Evolutionary conservation across 2,888 invertebrate genomes (phyloP).

Genomic region (Amiota minor): DNA sequence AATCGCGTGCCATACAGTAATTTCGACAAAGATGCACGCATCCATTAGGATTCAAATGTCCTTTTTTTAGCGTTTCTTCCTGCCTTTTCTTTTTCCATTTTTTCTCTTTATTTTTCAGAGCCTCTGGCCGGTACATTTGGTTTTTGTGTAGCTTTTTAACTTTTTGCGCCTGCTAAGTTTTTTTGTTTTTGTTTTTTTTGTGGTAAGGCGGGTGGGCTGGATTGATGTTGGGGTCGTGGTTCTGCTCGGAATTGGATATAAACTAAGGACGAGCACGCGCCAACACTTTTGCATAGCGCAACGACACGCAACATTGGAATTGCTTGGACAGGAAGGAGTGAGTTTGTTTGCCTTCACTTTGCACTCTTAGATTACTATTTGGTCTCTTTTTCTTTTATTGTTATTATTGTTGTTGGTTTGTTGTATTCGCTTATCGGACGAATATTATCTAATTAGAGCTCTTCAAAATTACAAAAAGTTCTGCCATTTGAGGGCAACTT

Average conservation of each 20-base stretch:
- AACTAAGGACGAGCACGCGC: constrained; percentile 57
- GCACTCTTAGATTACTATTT: background rate
- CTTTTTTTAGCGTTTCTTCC: constrained; percentile 28
- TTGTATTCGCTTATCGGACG: constrained; percentile 42
- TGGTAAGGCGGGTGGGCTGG: constrained; percentile 9
- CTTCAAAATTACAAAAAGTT: constrained; percentile 66
- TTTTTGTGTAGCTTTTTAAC: constrained; percentile 58
- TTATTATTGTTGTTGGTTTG: background rate
- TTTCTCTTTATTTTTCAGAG: constrained; percentile 36
- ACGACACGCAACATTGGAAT: constrained; percentile 9
- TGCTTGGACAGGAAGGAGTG: background rate
- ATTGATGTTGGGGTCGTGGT: background rate
- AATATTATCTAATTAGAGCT: constrained; percentile 66
- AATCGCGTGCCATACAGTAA: constrained; percentile 62
- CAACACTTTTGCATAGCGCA: constrained; percentile 62
- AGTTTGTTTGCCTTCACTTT: background rate
- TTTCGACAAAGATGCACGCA: constrained; percentile 60
- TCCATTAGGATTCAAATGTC: constrained; percentile 67
- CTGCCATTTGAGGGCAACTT: constrained; percentile 63
- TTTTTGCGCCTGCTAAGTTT: constrained; percentile 15
- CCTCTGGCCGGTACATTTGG: constrained; percentile 38
- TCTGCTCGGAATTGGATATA: constrained; percentile 9
- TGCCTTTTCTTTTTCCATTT: constrained; percentile 32
- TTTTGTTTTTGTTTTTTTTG: background rate
- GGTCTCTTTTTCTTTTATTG: background rate